These are phyloP conservation scores for Pheosia gnoma DNA, from an alignment of 2,888 invertebrate species.

Conservation along the genomic window DNA sequence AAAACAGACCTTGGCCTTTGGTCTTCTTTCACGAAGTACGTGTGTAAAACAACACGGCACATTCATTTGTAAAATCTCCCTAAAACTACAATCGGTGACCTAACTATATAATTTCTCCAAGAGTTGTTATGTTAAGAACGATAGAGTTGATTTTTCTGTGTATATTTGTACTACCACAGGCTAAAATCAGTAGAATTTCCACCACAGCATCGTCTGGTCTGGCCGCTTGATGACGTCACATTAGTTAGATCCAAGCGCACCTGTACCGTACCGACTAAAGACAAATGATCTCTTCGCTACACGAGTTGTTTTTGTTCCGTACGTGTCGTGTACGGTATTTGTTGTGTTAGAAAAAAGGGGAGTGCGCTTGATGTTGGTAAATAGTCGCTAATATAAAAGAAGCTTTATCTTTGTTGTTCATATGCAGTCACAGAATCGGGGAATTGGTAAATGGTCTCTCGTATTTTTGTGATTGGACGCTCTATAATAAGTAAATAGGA, in stretches of 20 bases:
- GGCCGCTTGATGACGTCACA: slow-evolving; percentile 38
- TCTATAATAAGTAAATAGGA: too few relatives aligned
- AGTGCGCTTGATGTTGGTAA: slow-evolving; percentile 2
- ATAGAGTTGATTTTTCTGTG: too few relatives aligned
- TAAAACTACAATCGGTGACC: too few relatives aligned
- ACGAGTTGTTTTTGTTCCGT: background rate
- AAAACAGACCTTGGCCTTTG: too few relatives aligned
- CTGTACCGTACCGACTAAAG: slow-evolving; percentile 35
- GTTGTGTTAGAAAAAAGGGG: background rate
- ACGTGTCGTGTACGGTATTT: background rate
- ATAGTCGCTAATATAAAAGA: background rate
- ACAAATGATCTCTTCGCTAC: slow-evolving; percentile 32
- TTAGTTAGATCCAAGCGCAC: slow-evolving; percentile 39
- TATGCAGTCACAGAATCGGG: too few relatives aligned
- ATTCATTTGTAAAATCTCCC: too few relatives aligned
- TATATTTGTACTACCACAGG: background rate
- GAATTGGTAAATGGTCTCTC: too few relatives aligned
- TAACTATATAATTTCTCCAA: too few relatives aligned
- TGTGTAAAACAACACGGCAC: too few relatives aligned
- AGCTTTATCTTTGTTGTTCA: background rate
- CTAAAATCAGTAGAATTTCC: slow-evolving; percentile 10
- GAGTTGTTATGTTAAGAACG: too few relatives aligned
- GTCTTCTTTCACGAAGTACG: too few relatives aligned
- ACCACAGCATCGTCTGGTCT: slow-evolving; percentile 16
- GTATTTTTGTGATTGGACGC: too few relatives aligned